Evolutionary conservation across 2,113 vertebrate species (phyloP).

Genomic region (Anas platyrhynchos): DNA sequence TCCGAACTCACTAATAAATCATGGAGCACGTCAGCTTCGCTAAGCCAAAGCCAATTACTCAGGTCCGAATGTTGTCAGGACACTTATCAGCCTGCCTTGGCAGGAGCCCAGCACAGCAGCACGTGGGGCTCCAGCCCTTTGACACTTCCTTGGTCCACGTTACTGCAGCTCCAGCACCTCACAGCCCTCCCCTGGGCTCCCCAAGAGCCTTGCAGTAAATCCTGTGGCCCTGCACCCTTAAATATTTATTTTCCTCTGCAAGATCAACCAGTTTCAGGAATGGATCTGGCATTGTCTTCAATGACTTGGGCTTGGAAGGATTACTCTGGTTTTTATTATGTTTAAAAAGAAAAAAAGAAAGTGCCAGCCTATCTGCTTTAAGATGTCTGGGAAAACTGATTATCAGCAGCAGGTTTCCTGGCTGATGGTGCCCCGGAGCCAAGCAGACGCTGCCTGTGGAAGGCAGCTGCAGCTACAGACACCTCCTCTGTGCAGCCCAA

Average conservation of each 20-base stretch:
- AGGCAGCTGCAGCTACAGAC: background rate
- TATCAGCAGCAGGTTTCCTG: background rate
- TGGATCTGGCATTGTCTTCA: background rate
- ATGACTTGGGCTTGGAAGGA: background rate
- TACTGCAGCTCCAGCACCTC: background rate
- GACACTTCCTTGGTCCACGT: no score
- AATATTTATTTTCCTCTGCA: background rate
- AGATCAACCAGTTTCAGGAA: background rate
- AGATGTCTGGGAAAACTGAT: background rate
- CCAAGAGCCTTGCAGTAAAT: background rate
- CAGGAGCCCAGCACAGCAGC: background rate
- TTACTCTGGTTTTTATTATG: background rate
- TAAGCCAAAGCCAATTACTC: background rate
- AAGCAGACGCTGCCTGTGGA: background rate
- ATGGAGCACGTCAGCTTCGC: fast-evolving
- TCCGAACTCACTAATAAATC: background rate
- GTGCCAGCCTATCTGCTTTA: background rate
- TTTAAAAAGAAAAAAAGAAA: background rate
- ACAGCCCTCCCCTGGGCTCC: background rate
- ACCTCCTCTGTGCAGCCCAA: background rate
- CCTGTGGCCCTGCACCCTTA: background rate
- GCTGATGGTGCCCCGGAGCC: background rate
- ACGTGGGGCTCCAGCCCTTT: fast-evolving
- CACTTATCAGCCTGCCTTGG: background rate
- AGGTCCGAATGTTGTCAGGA: background rate